Evolutionary conservation across 2,797 vertebrate species (phyloP), one percentile per base, ranked within the genome.

Genomic region (Columba guinea): DNA sequence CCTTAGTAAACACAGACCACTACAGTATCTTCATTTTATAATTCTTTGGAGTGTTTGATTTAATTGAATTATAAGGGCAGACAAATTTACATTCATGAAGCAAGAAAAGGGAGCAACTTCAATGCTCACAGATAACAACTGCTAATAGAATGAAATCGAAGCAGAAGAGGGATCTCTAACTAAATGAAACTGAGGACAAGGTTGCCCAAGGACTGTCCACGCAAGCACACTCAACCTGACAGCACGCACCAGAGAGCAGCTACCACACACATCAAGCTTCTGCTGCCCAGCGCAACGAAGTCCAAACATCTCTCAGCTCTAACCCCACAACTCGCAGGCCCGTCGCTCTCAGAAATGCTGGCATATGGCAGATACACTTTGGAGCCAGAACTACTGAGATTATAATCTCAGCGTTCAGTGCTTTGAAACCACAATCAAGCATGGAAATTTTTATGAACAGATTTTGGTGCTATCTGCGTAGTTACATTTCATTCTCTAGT

Each of bases 161-260:
- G 53, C 30, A 74, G 46, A 75, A 64, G 41, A 80, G 8, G 11
- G n/a, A 10, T 48, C 60, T 17, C 37, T 46, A 87, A 78, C 41
- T 24, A 23, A 68, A 53, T 5, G 8, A 75, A 85, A 74, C 30
- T 4, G 11, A 46, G 17, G 53, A 23, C 30, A 55, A 9, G 22
- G 11, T 48, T 3, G 4, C n/a, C 4, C 11, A 21, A 1, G 0
- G 68, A 32, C 60, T 62, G 17, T 27, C 48, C 52, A 22, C 32
- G 4, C 10, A 7, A 53, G 22, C 35, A n/a, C 2, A 20, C 21
- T 65, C 34, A 23, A 44, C 11, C n/a, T 16, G 28, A 37, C 63
- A 32, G 46, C 49, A 34, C 0, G 0, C 20, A 52, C 16, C 32
- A 35, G 55, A 30, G 14, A 69, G 32, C 34, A 6, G 48, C 27